These are phyloP conservation scores for Drosophila robusta DNA, from an alignment of 2,888 invertebrate genomes.

Conservation along the genomic window DNA sequence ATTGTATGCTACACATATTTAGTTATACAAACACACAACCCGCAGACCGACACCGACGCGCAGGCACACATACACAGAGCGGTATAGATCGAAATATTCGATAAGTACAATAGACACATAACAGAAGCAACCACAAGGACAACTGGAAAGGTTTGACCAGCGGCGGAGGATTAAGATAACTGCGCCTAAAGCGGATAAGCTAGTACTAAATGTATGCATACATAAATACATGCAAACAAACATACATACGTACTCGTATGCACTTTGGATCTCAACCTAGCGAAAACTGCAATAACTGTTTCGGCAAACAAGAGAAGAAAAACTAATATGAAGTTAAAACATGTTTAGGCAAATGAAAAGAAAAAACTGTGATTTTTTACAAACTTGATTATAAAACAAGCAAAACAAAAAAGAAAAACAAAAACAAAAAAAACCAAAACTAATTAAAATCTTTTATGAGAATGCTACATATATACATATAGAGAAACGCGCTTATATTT, in stretches of 20 bases:
- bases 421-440: background rate
- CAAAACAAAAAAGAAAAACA: slow-evolving; percentile 39
- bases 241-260: slow-evolving; percentile 35
- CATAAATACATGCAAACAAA: slow-evolving; percentile 3
- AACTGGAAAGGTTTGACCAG: slow-evolving; percentile 1
- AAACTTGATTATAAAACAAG: slow-evolving; percentile 74
- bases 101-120: background rate
- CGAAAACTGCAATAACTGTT: slow-evolving; percentile 66
- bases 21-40: slow-evolving; percentile 13
- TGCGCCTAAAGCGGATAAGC: slow-evolving; percentile 8
- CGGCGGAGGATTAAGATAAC: slow-evolving; percentile 4
- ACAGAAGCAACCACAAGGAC: background rate
- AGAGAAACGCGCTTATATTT: slow-evolving; percentile 21
- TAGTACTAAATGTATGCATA: slow-evolving; percentile 15
- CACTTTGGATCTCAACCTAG: slow-evolving; percentile 58
- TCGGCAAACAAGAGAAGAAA: slow-evolving; percentile 52
- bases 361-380: slow-evolving; percentile 84
- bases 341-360: slow-evolving; percentile 77
- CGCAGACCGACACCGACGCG: slow-evolving; percentile 2
- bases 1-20: slow-evolving; percentile 52
- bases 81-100: background rate
- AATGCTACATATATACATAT: slow-evolving; percentile 28
- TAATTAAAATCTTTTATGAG: slow-evolving; percentile 49
- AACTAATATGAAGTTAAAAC: slow-evolving; percentile 27
- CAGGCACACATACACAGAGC: slow-evolving; percentile 5